These are phyloP conservation scores for Acrocephalus scirpaceus DNA, from an alignment of 2,797 vertebrate genomes.

Conservation along the genomic window DNA sequence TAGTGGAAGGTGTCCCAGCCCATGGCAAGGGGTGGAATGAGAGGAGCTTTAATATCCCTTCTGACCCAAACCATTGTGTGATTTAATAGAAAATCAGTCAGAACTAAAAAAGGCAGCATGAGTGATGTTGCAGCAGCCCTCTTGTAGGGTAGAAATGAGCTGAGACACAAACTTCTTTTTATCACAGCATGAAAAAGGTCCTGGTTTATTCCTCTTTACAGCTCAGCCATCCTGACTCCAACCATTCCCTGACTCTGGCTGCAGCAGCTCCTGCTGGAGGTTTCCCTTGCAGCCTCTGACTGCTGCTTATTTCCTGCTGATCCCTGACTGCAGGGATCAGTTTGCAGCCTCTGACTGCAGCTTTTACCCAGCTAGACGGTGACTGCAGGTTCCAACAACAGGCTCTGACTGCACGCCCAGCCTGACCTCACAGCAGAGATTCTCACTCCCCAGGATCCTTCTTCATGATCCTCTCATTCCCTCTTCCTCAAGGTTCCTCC, in stretches of 20 bases:
- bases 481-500: neutral
- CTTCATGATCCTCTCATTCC: neutral
- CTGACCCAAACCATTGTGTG: neutral
- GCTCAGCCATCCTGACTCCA: neutral
- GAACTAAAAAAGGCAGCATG: neutral
- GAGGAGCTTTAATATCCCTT: neutral
- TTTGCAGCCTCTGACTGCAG: neutral
- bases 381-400: neutral
- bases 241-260: neutral
- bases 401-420: neutral
- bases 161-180: neutral
- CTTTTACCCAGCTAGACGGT: too few relatives aligned
- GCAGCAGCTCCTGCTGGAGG: neutral
- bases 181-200: neutral
- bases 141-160: neutral
- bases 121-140: neutral
- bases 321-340: neutral
- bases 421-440: neutral
- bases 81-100: neutral
- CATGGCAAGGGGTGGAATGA: rapidly evolving
- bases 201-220: neutral
- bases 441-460: neutral
- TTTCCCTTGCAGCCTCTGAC: neutral
- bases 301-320: neutral
- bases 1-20: neutral